Conservation (phyloP, 2,113 vertebrate genomes). For the Potamarius usumacintae region DNA sequence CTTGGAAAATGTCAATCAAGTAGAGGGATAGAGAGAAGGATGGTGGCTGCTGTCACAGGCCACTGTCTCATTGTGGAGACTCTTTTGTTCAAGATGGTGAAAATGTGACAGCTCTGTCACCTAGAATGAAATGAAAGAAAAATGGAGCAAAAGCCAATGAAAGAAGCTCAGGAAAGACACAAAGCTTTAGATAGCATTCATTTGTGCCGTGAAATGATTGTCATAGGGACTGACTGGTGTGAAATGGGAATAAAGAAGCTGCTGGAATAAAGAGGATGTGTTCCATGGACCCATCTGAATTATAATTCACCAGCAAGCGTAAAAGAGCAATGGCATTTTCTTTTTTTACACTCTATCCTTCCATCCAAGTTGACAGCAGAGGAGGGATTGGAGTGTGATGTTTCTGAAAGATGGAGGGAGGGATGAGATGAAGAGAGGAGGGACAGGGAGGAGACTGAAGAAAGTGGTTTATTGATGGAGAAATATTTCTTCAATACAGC, state of each 20-base stretch:
- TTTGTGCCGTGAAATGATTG: constrained; percentile 29
- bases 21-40: constrained; percentile 10
- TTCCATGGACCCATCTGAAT: constrained; percentile 11
- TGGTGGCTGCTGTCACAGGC: constrained; percentile 43
- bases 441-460: constrained; percentile 49
- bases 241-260: constrained; percentile 24
- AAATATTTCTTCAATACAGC: constrained; percentile 59
- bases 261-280: constrained; percentile 37
- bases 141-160: constrained; percentile 3
- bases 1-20: constrained; percentile 53
- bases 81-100: constrained; percentile 43
- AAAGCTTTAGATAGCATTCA: constrained; percentile 29
- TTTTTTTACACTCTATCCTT: not conserved
- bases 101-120: constrained; percentile 53
- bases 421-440: constrained; percentile 35
- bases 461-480: constrained; percentile 58
- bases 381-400: constrained; percentile 37
- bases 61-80: constrained; percentile 38
- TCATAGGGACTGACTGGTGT: constrained; percentile 27
- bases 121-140: constrained; percentile 21
- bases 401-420: constrained; percentile 35
- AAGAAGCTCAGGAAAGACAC: not conserved
- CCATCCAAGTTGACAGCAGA: constrained; percentile 29
- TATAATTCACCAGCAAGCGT: constrained; percentile 2
- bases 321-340: constrained; percentile 19